These are phyloP conservation scores for Ceratina australensis DNA, from an alignment of 1,140 invertebrate genomes.

Conservation along the genomic window DNA sequence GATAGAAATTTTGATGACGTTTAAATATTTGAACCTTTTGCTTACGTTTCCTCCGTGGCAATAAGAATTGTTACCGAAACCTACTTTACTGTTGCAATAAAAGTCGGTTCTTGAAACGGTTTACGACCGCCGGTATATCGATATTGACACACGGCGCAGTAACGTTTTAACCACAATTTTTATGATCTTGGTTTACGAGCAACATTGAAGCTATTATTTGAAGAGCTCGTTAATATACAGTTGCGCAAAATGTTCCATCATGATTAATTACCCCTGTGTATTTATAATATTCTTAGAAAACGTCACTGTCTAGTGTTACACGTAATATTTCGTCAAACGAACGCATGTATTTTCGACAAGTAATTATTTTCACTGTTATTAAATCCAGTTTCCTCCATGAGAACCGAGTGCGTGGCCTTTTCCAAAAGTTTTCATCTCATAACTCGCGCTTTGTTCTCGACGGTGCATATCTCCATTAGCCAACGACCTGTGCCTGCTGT, in stretches of 20 bases:
- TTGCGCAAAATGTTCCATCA: too few relatives aligned
- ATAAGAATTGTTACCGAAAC: background rate
- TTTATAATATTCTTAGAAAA: too few relatives aligned
- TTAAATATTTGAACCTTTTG: too few relatives aligned
- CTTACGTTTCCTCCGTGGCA: background rate
- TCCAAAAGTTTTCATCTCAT: background rate
- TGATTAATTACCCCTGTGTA: too few relatives aligned
- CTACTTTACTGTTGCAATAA: background rate
- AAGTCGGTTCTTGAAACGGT: background rate
- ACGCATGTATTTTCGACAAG: too few relatives aligned
- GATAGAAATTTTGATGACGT: too few relatives aligned
- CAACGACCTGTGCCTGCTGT: too few relatives aligned
- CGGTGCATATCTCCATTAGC: background rate
- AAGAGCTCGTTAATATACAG: background rate
- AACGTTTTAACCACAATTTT: background rate
- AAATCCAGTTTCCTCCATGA: too few relatives aligned
- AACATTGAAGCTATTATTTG: too few relatives aligned
- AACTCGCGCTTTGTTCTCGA: background rate
- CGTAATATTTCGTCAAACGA: too few relatives aligned
- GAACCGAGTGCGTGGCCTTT: background rate
- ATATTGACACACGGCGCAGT: background rate
- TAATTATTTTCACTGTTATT: too few relatives aligned
- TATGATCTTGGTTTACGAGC: background rate
- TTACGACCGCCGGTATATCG: background rate
- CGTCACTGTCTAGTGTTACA: too few relatives aligned